Conservation (phyloP, 2,797 vertebrate species). For the Sphaeramia orbicularis region DNA sequence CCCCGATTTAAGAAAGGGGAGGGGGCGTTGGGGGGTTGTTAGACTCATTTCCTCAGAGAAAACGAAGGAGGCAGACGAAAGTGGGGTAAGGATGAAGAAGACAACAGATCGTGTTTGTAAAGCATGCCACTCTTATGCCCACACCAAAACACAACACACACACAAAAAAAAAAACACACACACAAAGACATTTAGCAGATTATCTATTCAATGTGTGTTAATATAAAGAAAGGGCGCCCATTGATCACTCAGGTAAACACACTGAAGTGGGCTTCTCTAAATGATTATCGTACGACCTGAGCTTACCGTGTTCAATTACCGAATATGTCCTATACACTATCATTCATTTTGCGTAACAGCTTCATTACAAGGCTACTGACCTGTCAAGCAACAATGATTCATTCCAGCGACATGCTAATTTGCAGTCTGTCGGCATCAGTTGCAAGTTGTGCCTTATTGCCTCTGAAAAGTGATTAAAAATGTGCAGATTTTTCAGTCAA, state of each 20-base stretch:
- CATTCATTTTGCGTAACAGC: slow-evolving; percentile 38
- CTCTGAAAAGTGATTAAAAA: slow-evolving; percentile 43
- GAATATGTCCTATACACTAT: slow-evolving; percentile 22
- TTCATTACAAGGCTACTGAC: slow-evolving; percentile 48
- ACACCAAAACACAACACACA: slow-evolving; percentile 3
- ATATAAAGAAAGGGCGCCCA: not conserved
- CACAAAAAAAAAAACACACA: not conserved
- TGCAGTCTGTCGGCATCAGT: slow-evolving; percentile 14
- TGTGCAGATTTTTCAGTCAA: slow-evolving; percentile 8
- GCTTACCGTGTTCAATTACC: slow-evolving; percentile 36
- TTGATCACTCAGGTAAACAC: not conserved
- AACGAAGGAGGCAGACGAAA: slow-evolving; percentile 42
- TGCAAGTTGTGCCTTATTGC: slow-evolving; percentile 34
- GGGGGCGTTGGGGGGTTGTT: slow-evolving; percentile 39
- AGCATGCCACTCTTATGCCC: slow-evolving; percentile 19
- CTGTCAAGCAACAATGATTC: slow-evolving; percentile 45
- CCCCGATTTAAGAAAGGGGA: slow-evolving; percentile 40
- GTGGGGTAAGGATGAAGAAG: slow-evolving; percentile 39
- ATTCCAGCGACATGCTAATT: slow-evolving; percentile 40
- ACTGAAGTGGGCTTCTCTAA: not conserved
- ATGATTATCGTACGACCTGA: slow-evolving; percentile 4
- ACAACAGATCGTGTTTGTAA: slow-evolving; percentile 33
- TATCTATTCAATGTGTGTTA: too few relatives aligned
- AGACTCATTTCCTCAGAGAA: slow-evolving; percentile 63
- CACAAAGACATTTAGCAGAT: not conserved